These are phyloP conservation scores for Mionectes macconnelli DNA, from an alignment of 2,113 vertebrate species.

Conservation along the genomic window DNA sequence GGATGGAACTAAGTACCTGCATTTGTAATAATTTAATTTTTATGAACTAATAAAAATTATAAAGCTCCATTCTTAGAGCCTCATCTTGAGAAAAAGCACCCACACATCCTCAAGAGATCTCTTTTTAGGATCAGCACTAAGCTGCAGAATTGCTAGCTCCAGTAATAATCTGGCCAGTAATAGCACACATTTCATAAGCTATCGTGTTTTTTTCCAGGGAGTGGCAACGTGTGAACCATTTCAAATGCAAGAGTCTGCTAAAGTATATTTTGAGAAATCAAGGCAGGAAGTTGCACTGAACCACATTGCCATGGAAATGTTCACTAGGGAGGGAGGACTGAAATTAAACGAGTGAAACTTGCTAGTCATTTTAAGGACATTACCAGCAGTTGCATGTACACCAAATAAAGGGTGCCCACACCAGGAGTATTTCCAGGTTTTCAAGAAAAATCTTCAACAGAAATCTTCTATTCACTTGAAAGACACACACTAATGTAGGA, in stretches of 20 bases:
- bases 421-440: not conserved
- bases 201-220: slow-evolving; percentile 21
- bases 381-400: not conserved
- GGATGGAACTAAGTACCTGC: not conserved
- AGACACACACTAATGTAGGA: not conserved
- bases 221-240: not conserved
- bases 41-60: not conserved
- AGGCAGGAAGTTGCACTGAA: slow-evolving; percentile 10
- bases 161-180: not conserved
- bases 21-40: not conserved
- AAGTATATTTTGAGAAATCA: slow-evolving; percentile 21
- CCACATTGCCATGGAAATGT: slow-evolving; percentile 14
- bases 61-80: not conserved
- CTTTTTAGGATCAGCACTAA: not conserved
- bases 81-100: not conserved
- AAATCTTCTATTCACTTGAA: not conserved
- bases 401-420: not conserved
- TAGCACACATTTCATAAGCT: not conserved
- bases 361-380: not conserved
- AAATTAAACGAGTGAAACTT: not conserved
- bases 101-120: not conserved
- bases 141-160: not conserved
- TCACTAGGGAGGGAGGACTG: not conserved
- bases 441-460: not conserved
- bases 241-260: not conserved